phyloP scores from a whole-genome alignment of 1,140 invertebrate genomes.

The Anthonomus grandis region DNA sequence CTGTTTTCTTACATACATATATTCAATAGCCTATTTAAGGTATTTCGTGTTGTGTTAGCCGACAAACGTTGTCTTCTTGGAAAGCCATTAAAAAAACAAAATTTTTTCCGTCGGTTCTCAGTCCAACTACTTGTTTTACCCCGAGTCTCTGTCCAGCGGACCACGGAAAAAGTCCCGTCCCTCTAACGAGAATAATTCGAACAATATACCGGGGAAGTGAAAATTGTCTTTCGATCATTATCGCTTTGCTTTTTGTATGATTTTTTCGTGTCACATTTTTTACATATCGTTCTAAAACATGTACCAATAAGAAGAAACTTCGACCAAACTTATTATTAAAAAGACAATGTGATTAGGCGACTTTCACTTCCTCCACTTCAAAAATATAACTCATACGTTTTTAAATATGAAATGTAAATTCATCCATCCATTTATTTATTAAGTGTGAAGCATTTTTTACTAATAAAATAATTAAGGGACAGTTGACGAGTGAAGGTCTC shows the following conservation, averaged over 20 bases:
- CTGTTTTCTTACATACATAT: too few species aligned
- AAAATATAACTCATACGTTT: not conserved
- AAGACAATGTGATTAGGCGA: not conserved
- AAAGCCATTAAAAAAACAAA: too few species aligned
- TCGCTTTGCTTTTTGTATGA: too few species aligned
- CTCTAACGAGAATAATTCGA: slow-evolving; percentile 22
- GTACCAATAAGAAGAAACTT: too few species aligned
- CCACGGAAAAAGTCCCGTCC: slow-evolving; percentile 44
- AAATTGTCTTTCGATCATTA: not conserved
- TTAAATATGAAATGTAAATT: too few species aligned
- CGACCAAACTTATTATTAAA: slow-evolving; percentile 1
- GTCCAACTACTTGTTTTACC: slow-evolving; percentile 30
- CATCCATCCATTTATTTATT: slow-evolving; percentile 28
- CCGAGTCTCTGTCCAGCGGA: slow-evolving; percentile 41
- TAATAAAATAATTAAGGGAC: slow-evolving; percentile 2
- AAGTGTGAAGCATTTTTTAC: slow-evolving; percentile 16
- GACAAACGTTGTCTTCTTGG: too few species aligned
- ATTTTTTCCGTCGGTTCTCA: slow-evolving; percentile 41
- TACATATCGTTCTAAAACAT: too few species aligned
- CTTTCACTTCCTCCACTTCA: not conserved
- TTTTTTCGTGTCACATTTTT: too few species aligned
- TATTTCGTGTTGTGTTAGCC: too few species aligned
- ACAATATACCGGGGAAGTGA: slow-evolving; percentile 3
- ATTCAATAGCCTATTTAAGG: too few species aligned
- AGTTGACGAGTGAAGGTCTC: not conserved